phyloP scores from a whole-genome alignment of 1,140 invertebrate species.

The Euura saliciscinereae region DNA sequence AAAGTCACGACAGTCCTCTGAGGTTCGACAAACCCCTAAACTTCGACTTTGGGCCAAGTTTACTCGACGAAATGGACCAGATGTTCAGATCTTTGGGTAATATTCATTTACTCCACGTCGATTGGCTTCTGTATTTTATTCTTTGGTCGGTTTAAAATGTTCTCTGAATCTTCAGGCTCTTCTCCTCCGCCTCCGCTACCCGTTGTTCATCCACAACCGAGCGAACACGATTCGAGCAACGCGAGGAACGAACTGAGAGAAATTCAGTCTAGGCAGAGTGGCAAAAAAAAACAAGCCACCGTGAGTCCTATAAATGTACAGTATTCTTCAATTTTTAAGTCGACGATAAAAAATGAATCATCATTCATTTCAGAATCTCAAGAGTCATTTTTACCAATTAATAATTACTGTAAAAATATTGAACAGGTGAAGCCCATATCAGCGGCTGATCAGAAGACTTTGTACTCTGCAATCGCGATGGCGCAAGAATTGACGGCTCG shows the following conservation, averaged over 20 bases:
- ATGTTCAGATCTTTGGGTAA: constrained; percentile 81
- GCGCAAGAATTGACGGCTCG: constrained; percentile 90
- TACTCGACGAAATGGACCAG: constrained; percentile 95
- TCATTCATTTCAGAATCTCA: too few species aligned
- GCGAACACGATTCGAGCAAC: constrained; percentile 71
- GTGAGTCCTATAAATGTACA: constrained; percentile 64
- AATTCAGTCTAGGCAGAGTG: constrained; percentile 63
- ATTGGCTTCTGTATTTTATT: background rate
- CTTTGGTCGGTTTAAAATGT: background rate
- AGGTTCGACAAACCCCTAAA: constrained; percentile 61
- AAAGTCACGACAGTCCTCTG: constrained; percentile 62
- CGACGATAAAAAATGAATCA: too few species aligned
- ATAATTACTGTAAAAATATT: constrained; percentile 12
- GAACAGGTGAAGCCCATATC: constrained; percentile 89
- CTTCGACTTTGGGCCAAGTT: constrained; percentile 90
- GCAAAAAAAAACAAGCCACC: constrained; percentile 78
- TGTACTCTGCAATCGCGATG: constrained; percentile 92
- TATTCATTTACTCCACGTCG: constrained; percentile 3
- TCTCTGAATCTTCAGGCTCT: constrained; percentile 40
- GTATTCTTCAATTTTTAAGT: constrained; percentile 21
- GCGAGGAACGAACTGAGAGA: constrained; percentile 77
- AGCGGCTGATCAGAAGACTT: constrained; percentile 88
- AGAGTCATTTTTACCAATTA: background rate
- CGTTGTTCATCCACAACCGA: constrained; percentile 56
- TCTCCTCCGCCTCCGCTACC: constrained; percentile 49